Base-by-base conservation (phyloP, 2,113 vertebrate species). In the Neogobius melanostomus region DNA sequence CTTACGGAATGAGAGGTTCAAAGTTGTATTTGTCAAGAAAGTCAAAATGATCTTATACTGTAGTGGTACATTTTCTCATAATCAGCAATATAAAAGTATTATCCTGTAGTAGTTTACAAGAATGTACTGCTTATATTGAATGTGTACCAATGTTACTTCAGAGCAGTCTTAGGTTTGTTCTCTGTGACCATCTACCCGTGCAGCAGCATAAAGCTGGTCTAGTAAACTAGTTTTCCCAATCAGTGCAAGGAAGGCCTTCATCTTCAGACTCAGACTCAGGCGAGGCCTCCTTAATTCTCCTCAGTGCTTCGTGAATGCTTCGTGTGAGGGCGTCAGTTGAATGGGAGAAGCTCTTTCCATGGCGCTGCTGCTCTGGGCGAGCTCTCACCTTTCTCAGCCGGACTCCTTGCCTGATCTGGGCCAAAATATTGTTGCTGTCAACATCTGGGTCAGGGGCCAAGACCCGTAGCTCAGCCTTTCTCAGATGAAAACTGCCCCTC, bases 211-310 rank as follows among this genome's bases (percentile, higher is more conserved):
- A 56, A 28, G 53, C 28, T 56, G 17, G 73, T 66, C 5, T 64
- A 48, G 62, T 64, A 4, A 44, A 59, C 92, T 93, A 99, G 91
- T 93, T 98, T 81, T 99, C 97, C 97, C 97, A 99, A 85, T 99
- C 97, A 61, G 96, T 91, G 87, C 94, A 95, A 62, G 96, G 95
- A 21, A 96, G 92, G 68, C 92, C 93, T 79, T 99, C 98, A 4
- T 99, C 98, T 89, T 99, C 98, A 0, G 97, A 97, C 76, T 99
- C 98, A 0, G 96, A 98, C 75, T 99, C 98, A 0, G 97, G 97
- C 0, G 98, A 99, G 0, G 97, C 98, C 89, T 99, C 98, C 71
- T 99, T 99, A 90, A 99, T 99, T 72, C 98, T 92, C 67, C 95
- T 87, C 84, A 99, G 92, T 2, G 97, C 98, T 87, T 98, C 97